A percentile compares a stretch with the other conserved stretches of the same genome.
phyloP scores from a whole-genome alignment of 2,797 vertebrate genomes.

The Spinus olivaceus region DNA sequence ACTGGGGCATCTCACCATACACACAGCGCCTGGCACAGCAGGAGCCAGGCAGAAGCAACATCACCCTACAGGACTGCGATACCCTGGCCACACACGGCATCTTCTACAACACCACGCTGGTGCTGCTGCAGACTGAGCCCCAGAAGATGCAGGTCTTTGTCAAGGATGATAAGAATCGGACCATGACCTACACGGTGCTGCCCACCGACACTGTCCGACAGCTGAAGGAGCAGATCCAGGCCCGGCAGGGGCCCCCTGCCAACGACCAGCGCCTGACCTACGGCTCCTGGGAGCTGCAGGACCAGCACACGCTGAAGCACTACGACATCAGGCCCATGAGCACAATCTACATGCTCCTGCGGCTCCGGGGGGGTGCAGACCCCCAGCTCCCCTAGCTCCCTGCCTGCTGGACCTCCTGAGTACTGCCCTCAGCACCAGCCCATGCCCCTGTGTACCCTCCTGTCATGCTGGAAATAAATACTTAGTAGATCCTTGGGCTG shows the following conservation, averaged over 20 bases:
- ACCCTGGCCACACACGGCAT: neutral
- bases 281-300: neutral
- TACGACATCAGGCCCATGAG: neutral
- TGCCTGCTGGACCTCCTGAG: neutral
- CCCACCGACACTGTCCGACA: neutral
- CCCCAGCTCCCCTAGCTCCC: neutral
- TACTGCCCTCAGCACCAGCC: neutral
- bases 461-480: neutral
- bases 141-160: neutral
- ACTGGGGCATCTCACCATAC: neutral
- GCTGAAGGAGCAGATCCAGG: slow-evolving; percentile 18
- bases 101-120: neutral
- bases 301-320: neutral
- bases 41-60: rapidly evolving
- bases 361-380: neutral
- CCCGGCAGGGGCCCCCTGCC: rapidly evolving
- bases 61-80: neutral
- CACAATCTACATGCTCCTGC: slow-evolving; percentile 12
- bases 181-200: neutral
- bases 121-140: neutral
- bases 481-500: neutral
- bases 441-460: neutral
- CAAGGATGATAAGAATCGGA: neutral
- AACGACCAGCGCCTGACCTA: neutral
- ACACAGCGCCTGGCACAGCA: neutral